Base-by-base conservation (phyloP, 2,888 invertebrate genomes). In the Linyphia triangularis region DNA sequence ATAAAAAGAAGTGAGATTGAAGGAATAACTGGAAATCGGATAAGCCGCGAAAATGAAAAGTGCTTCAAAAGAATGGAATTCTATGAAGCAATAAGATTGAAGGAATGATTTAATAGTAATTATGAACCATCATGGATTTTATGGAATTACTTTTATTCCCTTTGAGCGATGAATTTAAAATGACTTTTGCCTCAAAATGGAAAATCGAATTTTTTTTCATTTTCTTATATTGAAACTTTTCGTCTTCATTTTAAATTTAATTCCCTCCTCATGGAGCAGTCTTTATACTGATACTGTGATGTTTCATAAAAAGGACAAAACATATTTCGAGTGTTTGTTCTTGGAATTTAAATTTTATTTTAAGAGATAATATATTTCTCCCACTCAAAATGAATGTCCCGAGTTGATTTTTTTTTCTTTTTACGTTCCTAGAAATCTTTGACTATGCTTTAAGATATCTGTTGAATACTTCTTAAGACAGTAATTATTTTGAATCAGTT, bases 11-110 rank as follows among this genome's bases (percentile, higher is more conserved):
- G 1, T 24, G 13, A 40, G 16, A 59, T 75, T 33, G 59, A 22
- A 61, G 24, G 33, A 75, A 75, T 61, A 77, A 77, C 40, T 77
- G 77, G n/a, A 77, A 77, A 77, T 77, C 61, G 37, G 63, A 77
- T 77, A 77, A 61, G 33, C 40, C 33, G 63, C 16, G 77, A 61
- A 63, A 63, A 37, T 59, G 70, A 16, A 51, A 28, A 24, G 43
- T 24, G 24, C 43, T 33, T 33, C 24, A 16, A 37, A 40, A 37
- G 75, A 33, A n/a, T n/a, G n/a, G 37, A 33, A 24, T 22, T 37
- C 16, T 28, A 16, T 5, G 22, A 22, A 59, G 28, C n/a, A 57
- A 73, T 51, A 57, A 57, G 19, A 19, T 63, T 73, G 28, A 19
- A 2, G 13, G 59, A 40, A 40, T 77, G 37, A 63, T 77, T 77